A percentile compares a stretch with the other conserved stretches of the same genome.
phyloP scores from a whole-genome alignment of 1,140 invertebrate species.

The Drosophila pseudoananassae region DNA sequence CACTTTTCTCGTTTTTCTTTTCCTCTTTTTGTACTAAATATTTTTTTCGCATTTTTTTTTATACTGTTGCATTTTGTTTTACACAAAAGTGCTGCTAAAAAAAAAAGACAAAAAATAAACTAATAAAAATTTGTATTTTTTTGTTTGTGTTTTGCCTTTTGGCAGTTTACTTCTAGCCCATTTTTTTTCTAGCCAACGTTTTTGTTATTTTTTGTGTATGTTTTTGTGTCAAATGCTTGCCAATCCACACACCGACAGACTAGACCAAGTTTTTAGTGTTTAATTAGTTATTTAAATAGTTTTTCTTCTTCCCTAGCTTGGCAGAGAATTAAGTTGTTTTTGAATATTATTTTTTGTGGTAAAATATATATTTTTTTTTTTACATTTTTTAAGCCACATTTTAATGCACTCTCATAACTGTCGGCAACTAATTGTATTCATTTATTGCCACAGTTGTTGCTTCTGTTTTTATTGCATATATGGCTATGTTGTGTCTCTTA shows the following conservation, averaged over 20 bases:
- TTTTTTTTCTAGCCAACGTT: slow-evolving; percentile 18
- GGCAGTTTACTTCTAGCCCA: slow-evolving; percentile 38
- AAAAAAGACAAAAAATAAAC: slow-evolving; percentile 12
- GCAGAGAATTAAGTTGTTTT: neutral
- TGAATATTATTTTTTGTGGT: neutral
- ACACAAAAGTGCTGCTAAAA: slow-evolving; percentile 4
- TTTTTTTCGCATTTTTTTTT: slow-evolving; percentile 1
- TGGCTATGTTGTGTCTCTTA: slow-evolving; percentile 1
- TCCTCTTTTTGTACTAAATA: neutral
- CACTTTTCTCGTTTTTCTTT: slow-evolving; percentile 32
- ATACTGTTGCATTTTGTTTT: slow-evolving; percentile 15
- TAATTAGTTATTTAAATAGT: neutral
- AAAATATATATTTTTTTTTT: too few relatives aligned
- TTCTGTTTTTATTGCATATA: slow-evolving; percentile 1
- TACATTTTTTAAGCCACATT: neutral
- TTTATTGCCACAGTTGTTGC: neutral
- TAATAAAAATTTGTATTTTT: slow-evolving; percentile 14
- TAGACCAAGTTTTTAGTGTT: slow-evolving; percentile 11
- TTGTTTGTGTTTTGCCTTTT: slow-evolving; percentile 46
- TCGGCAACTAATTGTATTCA: slow-evolving; percentile 20
- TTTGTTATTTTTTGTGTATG: slow-evolving; percentile 16
- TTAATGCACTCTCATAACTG: neutral
- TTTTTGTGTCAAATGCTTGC: slow-evolving; percentile 43
- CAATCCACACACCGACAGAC: slow-evolving; percentile 28
- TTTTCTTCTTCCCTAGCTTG: neutral